phyloP scores from a whole-genome alignment of 2,113 vertebrate species.

The Gavialis gangeticus region DNA sequence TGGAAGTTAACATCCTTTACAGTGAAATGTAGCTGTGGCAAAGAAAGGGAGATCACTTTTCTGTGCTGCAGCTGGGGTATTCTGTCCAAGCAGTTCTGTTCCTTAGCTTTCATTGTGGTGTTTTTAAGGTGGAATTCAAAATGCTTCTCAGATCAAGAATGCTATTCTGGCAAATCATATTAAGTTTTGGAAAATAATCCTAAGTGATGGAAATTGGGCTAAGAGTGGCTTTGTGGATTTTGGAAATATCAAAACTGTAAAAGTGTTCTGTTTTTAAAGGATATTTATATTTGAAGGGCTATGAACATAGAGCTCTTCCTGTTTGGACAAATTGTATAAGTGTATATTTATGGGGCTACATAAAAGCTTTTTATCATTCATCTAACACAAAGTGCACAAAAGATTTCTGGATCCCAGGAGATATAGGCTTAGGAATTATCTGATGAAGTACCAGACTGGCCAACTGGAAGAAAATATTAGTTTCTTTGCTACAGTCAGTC shows the following conservation, averaged over 20 bases:
- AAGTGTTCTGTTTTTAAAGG: not conserved
- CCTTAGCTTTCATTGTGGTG: not conserved
- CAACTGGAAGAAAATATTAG: not conserved
- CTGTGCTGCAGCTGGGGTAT: not conserved
- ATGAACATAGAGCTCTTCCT: not conserved
- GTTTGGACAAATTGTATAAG: not conserved
- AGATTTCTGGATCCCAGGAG: not conserved
- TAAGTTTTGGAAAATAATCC: not conserved
- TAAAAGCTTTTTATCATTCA: not conserved
- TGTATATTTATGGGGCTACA: not conserved
- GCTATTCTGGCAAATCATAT: not conserved
- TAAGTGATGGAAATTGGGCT: not conserved
- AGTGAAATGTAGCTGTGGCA: conserved; percentile 12
- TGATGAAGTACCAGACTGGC: not conserved
- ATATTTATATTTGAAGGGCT: not conserved
- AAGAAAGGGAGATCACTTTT: conserved; percentile 6
- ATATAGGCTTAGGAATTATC: not conserved
- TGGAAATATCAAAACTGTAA: not conserved
- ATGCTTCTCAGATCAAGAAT: not conserved
- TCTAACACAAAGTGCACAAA: not conserved
- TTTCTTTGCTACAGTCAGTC: not conserved
- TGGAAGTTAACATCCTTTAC: conserved; percentile 24
- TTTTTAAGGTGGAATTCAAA: not conserved
- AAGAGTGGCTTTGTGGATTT: not conserved
- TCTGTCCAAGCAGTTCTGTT: not conserved